These are phyloP conservation scores for Ceratitis capitata DNA, from an alignment of 1,140 invertebrate genomes.

Conservation along the genomic window DNA sequence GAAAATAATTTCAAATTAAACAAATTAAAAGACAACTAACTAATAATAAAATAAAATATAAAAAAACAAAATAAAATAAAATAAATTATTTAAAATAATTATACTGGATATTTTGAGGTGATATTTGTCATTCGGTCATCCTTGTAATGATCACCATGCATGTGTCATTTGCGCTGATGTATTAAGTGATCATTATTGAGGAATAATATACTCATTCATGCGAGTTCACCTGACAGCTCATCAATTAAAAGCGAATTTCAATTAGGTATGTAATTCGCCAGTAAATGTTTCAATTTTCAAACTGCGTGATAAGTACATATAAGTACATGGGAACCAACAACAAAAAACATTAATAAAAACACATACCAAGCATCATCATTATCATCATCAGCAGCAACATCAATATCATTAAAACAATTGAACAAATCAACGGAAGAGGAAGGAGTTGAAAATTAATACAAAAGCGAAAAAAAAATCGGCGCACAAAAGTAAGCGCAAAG, in stretches of 20 bases:
- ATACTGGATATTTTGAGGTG: too few species aligned
- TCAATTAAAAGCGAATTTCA: conserved; percentile 33
- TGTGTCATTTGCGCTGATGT: not conserved
- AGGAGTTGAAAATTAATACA: not conserved
- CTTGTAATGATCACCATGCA: not conserved
- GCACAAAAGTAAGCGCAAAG: not conserved
- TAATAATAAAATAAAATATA: not conserved
- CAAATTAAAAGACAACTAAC: not conserved
- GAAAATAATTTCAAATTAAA: not conserved
- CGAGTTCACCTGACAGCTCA: not conserved
- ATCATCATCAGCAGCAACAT: too few species aligned
- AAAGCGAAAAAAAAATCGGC: not conserved
- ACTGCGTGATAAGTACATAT: not conserved
- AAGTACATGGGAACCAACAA: not conserved
- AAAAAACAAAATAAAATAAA: not conserved
- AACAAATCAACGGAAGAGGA: not conserved
- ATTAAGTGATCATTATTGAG: conserved; percentile 11
- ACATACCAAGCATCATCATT: not conserved
- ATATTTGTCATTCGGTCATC: too few species aligned
- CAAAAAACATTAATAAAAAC: not conserved
- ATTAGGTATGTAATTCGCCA: not conserved
- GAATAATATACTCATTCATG: not conserved
- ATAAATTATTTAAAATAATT: too few species aligned
- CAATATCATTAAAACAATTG: not conserved
- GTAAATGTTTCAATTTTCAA: conserved; percentile 31